phyloP scores from a whole-genome alignment of 2,888 invertebrate species.

The Amphipoea oculea region DNA sequence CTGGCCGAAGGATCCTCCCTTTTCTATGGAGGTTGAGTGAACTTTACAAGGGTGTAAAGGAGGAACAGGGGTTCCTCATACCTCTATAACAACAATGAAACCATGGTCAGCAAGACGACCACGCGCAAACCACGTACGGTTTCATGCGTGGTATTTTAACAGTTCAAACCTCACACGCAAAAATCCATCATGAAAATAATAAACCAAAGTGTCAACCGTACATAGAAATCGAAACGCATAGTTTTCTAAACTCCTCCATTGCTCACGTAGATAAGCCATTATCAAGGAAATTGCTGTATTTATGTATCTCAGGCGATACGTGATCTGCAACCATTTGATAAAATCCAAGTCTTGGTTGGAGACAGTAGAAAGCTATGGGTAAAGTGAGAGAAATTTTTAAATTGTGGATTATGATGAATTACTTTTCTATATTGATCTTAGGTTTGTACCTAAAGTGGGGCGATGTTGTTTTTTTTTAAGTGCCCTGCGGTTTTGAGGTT shows the following conservation, averaged over 20 bases:
- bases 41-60: too few relatives aligned
- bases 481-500: too few relatives aligned
- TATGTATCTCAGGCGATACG: constrained; percentile 54
- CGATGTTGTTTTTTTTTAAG: too few relatives aligned
- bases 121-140: too few relatives aligned
- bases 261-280: constrained; percentile 50
- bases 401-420: constrained; percentile 20
- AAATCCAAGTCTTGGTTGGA: constrained; percentile 25
- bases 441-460: constrained; percentile 7
- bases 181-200: too few relatives aligned
- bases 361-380: constrained; percentile 25
- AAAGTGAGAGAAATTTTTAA: constrained; percentile 39
- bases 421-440: constrained; percentile 40
- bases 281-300: constrained; percentile 57
- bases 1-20: too few relatives aligned
- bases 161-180: too few relatives aligned
- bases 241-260: constrained; percentile 27
- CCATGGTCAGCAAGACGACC: too few relatives aligned
- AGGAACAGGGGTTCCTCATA: too few relatives aligned
- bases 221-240: constrained; percentile 24
- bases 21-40: too few relatives aligned
- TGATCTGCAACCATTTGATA: constrained; percentile 45
- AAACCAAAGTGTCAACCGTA: background rate
- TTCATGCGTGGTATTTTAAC: too few relatives aligned
- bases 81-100: too few relatives aligned